Evolutionary conservation across 2,888 invertebrate species (phyloP).

Genomic region (Drosophila affinis): DNA sequence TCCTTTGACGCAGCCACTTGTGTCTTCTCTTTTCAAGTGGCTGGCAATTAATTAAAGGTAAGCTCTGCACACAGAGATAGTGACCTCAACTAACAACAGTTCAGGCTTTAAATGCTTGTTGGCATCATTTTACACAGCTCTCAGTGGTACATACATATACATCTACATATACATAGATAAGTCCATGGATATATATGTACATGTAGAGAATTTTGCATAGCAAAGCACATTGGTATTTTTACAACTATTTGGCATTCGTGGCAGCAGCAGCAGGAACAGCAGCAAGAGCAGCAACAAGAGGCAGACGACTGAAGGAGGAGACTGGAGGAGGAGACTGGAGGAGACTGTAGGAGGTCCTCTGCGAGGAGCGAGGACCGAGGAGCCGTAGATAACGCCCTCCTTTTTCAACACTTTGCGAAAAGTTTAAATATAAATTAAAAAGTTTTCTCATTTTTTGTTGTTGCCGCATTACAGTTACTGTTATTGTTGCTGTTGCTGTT

Average conservation of each 20-base stretch:
- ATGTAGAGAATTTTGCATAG: constrained; percentile 6
- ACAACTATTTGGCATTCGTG: constrained; percentile 72
- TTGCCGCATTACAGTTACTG: constrained; percentile 40
- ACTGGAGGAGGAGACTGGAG: neutral
- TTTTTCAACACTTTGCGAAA: constrained; percentile 80
- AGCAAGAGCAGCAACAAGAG: constrained; percentile 35
- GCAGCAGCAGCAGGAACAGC: constrained; percentile 39
- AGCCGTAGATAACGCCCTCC: constrained; percentile 64
- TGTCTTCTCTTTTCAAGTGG: neutral
- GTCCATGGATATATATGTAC: neutral
- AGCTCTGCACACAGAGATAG: neutral
- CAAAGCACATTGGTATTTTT: constrained; percentile 54
- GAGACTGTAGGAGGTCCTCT: too few species aligned
- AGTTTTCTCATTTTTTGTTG: constrained; percentile 80
- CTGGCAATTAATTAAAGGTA: constrained; percentile 31
- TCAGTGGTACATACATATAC: neutral
- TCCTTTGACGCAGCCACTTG: neutral
- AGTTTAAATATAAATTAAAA: constrained; percentile 84
- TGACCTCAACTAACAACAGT: constrained; percentile 42
- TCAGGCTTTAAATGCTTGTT: constrained; percentile 39
- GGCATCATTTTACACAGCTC: constrained; percentile 29
- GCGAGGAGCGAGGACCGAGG: neutral
- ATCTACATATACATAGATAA: neutral
- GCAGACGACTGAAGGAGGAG: neutral
- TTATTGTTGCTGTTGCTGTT: constrained; percentile 40